Percentiles rank a stretch among this genome's conserved stretches.
These are phyloP conservation scores for Pheosia gnoma DNA, from an alignment of 2,888 invertebrate genomes.

Conservation along the genomic window DNA sequence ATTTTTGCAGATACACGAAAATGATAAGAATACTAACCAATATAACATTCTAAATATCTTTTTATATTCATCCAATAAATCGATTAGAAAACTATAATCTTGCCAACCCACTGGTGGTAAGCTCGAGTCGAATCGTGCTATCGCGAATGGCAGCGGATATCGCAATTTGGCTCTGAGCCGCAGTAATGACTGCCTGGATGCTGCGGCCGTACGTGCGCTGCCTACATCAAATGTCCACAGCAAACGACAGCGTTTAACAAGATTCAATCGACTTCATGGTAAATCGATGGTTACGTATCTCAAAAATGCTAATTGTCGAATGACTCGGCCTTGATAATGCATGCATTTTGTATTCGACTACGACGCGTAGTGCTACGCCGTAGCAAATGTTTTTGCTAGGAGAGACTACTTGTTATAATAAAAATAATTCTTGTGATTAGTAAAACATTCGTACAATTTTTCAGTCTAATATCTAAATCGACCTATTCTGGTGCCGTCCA, in stretches of 20 bases:
- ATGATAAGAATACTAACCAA: too few species aligned
- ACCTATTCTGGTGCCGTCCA: background rate
- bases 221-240: conserved; percentile 48
- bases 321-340: background rate
- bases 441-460: too few species aligned
- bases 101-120: background rate
- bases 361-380: background rate
- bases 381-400: too few species aligned
- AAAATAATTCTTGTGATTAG: too few species aligned
- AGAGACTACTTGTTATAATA: too few species aligned
- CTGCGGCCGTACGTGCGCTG: conserved; percentile 67
- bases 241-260: conserved; percentile 23
- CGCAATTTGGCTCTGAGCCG: conserved; percentile 73
- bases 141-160: conserved; percentile 61
- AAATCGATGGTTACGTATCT: background rate
- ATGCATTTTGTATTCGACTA: background rate
- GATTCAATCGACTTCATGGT: background rate
- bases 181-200: conserved; percentile 63
- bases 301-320: too few species aligned
- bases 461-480: background rate
- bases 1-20: too few species aligned
- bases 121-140: conserved; percentile 21
- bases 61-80: too few species aligned
- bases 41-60: too few species aligned
- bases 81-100: background rate